phyloP scores from a whole-genome alignment of 2,113 vertebrate genomes.

The Phaetusa simplex region DNA sequence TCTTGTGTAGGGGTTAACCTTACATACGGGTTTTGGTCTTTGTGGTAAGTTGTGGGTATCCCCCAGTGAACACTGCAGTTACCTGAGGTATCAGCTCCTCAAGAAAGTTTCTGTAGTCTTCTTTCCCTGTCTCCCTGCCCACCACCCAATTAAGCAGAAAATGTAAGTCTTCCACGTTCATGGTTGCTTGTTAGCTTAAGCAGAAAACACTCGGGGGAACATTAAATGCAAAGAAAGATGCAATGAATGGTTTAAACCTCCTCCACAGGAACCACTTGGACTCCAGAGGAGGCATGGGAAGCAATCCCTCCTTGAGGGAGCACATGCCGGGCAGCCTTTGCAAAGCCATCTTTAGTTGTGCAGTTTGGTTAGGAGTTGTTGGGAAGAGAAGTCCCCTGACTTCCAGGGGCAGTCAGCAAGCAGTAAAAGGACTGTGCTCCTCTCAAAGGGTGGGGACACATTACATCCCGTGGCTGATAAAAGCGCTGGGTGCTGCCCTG shows the following conservation, averaged over 20 bases:
- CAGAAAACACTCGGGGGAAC: neutral
- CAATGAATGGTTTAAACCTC: neutral
- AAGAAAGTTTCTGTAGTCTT: neutral
- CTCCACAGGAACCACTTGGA: neutral
- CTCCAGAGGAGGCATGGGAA: neutral
- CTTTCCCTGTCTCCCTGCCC: neutral
- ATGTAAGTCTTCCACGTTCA: neutral
- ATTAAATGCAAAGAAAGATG: neutral
- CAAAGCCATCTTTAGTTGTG: accelerated
- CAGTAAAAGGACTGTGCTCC: neutral
- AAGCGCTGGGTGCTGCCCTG: neutral
- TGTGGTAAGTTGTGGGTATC: neutral
- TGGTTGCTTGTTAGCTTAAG: neutral
- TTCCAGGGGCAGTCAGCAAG: neutral
- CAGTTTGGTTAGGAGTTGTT: neutral
- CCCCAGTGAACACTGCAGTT: neutral
- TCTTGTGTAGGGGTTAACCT: neutral
- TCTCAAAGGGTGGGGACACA: neutral
- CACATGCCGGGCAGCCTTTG: accelerated
- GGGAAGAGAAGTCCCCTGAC: neutral
- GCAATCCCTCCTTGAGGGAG: neutral
- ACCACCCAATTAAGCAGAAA: neutral
- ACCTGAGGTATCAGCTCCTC: neutral
- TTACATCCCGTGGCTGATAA: neutral
- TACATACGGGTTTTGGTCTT: accelerated